Base-by-base conservation (phyloP, 2,113 vertebrate genomes). In the Rostratula benghalensis region DNA sequence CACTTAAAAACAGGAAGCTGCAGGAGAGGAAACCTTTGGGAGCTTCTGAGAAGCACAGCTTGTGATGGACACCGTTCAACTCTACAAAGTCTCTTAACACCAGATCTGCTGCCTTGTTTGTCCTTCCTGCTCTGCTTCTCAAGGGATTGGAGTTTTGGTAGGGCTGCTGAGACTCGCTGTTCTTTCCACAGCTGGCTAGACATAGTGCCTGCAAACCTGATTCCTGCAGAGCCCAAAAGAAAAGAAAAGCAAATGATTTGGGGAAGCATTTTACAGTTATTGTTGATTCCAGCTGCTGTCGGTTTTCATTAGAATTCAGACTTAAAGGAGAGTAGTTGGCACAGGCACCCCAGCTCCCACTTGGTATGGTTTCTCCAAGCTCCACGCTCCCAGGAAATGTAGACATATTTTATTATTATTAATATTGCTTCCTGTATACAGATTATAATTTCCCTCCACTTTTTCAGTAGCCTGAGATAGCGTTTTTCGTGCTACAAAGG, bases 121-220 rank as follows among this genome's bases (percentile, higher is more conserved):
- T 91, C 94, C 93, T 89, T 94, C 92, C 94, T 95, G 89, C 77
- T 83, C 69, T 33, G 46, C 56, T 39, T 18, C 95, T 82, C 83
- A 5, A 75, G 93, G 92, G 92, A 87, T 21, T 70, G 10, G 69
- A 8, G 35, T 61, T 83, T 23, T 45, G 76, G 16, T 23, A 13
- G 88, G 50, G 80, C 90, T 90, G 76, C 10, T n/a, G 50, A 61
- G 67, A 64, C 73, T 79, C 30, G 16, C 83, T 93, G 76, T 79
- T 85, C 83, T 50, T 50, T 39, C 81, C 94, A 71, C 92, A 96
- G 92, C 80, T 89, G 94, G 64, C 86, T 17, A 4, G 86, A 89
- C 11, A 6, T 4, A 18, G 45, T 22, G 83, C 86, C 77, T 96
- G 92, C 91, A 73, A 46, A 56, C 57, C 86, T 71, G 60, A 19